phyloP scores from a whole-genome alignment of 1,140 invertebrate genomes.

The Yoshiicerus persimilis region DNA sequence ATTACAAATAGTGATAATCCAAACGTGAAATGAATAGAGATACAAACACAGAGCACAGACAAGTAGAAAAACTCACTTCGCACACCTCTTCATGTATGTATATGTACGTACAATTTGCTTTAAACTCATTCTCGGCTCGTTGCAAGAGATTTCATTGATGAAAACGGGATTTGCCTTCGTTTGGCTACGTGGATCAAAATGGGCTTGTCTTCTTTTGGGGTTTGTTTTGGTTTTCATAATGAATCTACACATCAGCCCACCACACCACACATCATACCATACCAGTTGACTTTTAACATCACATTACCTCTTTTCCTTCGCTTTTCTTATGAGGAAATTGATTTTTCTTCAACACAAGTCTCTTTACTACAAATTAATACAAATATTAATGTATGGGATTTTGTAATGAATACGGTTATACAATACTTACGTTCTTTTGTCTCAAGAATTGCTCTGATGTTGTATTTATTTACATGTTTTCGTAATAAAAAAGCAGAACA shows the following conservation, averaged over 20 bases:
- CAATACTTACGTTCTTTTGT: too few species aligned
- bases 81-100: neutral
- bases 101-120: neutral
- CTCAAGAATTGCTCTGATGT: too few species aligned
- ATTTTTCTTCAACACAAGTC: too few species aligned
- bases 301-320: neutral
- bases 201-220: neutral
- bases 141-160: neutral
- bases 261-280: too few species aligned
- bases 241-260: neutral
- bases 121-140: neutral
- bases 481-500: too few species aligned
- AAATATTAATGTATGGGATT: too few species aligned
- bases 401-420: too few species aligned
- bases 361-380: too few species aligned
- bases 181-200: neutral
- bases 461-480: too few species aligned
- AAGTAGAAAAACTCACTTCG: neutral
- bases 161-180: neutral
- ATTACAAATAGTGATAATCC: neutral
- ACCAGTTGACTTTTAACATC: neutral
- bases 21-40: slow-evolving; percentile 17
- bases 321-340: too few species aligned
- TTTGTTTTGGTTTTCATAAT: neutral
- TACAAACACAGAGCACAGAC: neutral